Percentiles rank a stretch among this genome's conserved stretches.
These are phyloP conservation scores for Arbacia lixula DNA, from an alignment of 53 echinoderm and acorn worm species.

Conservation along the genomic window DNA sequence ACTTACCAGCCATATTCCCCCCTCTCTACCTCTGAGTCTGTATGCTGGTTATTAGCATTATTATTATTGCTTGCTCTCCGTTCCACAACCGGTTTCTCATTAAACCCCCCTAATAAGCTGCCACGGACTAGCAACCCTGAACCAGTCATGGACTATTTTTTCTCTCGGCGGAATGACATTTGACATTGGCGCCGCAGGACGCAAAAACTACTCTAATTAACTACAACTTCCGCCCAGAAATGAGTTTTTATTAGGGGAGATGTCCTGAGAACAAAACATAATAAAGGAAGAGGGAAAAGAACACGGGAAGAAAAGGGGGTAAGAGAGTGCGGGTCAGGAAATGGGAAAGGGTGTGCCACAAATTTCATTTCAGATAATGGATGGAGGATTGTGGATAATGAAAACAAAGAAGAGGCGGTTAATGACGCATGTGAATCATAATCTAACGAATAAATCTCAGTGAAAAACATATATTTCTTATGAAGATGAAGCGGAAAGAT, in stretches of 20 bases:
- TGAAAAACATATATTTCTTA: too few species aligned
- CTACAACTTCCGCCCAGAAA: slow-evolving; percentile 45
- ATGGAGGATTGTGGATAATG: neutral
- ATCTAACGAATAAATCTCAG: too few species aligned
- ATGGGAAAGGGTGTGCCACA: slow-evolving; percentile 10
- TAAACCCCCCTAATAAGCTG: neutral
- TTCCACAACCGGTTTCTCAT: slow-evolving; percentile 44
- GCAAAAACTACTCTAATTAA: slow-evolving; percentile 48
- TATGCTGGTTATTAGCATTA: too few species aligned
- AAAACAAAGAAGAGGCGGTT: neutral
- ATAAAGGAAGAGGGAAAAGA: neutral
- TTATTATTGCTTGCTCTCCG: too few species aligned
- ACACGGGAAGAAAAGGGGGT: neutral
- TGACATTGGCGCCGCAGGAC: slow-evolving; percentile 41
- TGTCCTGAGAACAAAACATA: too few species aligned
- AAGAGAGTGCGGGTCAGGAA: neutral
- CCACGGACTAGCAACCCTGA: slow-evolving; percentile 7
- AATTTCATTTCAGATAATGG: neutral
- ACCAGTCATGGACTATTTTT: slow-evolving; percentile 38
- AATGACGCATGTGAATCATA: too few species aligned
- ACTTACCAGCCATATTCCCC: too few species aligned
- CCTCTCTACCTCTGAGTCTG: too few species aligned
- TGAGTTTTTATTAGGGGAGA: slow-evolving; percentile 1
- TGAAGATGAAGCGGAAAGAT: too few species aligned
- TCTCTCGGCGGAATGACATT: slow-evolving; percentile 34